phyloP scores from a whole-genome alignment of 1,140 invertebrate species.

The Procambarus clarkii region DNA sequence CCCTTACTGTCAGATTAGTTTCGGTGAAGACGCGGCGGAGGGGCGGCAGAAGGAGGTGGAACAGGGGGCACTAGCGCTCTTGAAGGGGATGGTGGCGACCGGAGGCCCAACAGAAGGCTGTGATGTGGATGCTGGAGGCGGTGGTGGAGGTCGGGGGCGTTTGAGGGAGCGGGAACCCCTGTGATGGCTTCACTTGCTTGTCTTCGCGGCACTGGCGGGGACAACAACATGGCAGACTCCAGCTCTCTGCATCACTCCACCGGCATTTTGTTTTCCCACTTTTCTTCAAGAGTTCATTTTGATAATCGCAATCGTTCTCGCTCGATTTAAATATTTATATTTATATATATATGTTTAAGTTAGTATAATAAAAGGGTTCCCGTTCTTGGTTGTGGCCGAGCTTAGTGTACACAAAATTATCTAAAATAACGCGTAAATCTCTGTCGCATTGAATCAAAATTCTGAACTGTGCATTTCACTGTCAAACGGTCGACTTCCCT shows the following conservation, averaged over 20 bases:
- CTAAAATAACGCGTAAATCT: constrained; percentile 9
- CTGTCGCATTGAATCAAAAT: constrained; percentile 12
- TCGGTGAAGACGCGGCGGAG: neutral
- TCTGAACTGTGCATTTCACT: constrained; percentile 29
- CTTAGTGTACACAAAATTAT: constrained; percentile 16
- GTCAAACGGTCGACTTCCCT: constrained; percentile 55
- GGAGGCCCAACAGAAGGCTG: neutral
- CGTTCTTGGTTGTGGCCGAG: neutral
- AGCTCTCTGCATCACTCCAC: constrained; percentile 21
- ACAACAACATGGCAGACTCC: constrained; percentile 61
- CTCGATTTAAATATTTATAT: neutral
- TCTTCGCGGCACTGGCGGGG: constrained; percentile 9
- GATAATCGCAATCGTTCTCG: too few relatives aligned
- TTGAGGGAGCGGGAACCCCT: neutral
- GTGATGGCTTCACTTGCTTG: neutral
- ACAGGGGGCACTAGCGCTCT: neutral
- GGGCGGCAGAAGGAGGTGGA: neutral
- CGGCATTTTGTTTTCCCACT: constrained; percentile 52
- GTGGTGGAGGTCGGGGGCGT: constrained; percentile 9
- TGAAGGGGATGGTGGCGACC: neutral
- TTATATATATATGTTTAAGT: neutral
- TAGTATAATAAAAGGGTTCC: neutral
- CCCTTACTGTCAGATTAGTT: constrained; percentile 65
- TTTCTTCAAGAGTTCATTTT: constrained; percentile 29
- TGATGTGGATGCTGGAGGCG: neutral